Evolutionary conservation across 37 sponge, comb jelly and placozoan species (phyloP).

Genomic region (Spongilla lacustris): DNA sequence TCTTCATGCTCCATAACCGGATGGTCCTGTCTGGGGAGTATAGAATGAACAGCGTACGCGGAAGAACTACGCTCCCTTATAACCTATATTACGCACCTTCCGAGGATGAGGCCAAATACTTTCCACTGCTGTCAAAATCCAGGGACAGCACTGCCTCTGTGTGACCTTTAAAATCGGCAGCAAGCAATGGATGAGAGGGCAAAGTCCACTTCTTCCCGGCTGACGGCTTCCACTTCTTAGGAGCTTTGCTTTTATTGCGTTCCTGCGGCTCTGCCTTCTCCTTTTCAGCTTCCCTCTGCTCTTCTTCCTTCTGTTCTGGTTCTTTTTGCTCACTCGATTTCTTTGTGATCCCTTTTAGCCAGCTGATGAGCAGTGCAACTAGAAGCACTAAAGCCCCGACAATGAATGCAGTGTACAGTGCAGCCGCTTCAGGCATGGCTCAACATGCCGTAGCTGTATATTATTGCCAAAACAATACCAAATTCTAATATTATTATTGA

Average conservation of each 20-base stretch:
- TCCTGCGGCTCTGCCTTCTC: neutral
- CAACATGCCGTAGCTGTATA: too few species aligned
- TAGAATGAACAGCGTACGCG: neutral
- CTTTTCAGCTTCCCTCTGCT: neutral
- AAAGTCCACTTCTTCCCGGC: slow-evolving; percentile 22
- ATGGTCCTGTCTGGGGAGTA: slow-evolving; percentile 69
- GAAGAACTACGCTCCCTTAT: neutral
- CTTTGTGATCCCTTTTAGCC: neutral
- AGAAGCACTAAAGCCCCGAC: neutral
- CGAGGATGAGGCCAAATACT: slow-evolving; percentile 77
- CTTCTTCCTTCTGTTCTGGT: neutral
- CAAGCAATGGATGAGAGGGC: slow-evolving; percentile 74
- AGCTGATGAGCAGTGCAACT: neutral
- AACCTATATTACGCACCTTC: slow-evolving; percentile 53
- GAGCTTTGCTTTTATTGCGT: neutral
- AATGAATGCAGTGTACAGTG: neutral
- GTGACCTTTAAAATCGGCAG: slow-evolving; percentile 89
- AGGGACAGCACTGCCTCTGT: slow-evolving; percentile 69
- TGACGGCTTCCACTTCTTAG: slow-evolving; percentile 12
- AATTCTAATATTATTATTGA: too few species aligned
- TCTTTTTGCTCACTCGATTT: neutral
- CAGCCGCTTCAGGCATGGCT: neutral
- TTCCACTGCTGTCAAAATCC: slow-evolving; percentile 71
- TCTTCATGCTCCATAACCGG: slow-evolving; percentile 80
- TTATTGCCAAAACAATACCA: too few species aligned